phyloP scores from a whole-genome alignment of 2,888 invertebrate genomes.

The Seira musarum region DNA sequence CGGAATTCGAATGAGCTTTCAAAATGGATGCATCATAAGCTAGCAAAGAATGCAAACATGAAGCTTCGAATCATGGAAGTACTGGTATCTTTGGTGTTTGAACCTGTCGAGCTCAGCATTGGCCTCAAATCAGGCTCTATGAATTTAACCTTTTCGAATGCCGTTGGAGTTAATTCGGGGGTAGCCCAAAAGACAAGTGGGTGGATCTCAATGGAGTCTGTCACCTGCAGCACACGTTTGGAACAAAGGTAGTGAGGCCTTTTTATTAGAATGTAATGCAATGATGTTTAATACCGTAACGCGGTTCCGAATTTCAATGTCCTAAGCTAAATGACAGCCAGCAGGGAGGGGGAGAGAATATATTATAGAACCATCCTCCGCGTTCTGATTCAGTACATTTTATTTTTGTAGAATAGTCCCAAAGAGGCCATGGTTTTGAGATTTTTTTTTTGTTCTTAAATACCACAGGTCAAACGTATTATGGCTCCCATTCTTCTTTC shows the following conservation, averaged over 20 bases:
- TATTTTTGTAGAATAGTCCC: too few relatives aligned
- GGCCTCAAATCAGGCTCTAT: conserved; percentile 32
- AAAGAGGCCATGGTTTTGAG: background rate
- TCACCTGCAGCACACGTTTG: conserved; percentile 48
- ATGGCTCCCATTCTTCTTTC: conserved; percentile 42
- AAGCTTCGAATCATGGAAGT: conserved; percentile 30
- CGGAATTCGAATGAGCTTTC: background rate
- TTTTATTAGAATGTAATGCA: too few relatives aligned
- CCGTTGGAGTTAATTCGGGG: background rate
- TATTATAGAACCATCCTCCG: too few relatives aligned
- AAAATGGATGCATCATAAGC: conserved; percentile 29
- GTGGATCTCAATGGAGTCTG: conserved; percentile 31
- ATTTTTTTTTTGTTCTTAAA: background rate
- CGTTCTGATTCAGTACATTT: too few relatives aligned
- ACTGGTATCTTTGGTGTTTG: conserved; percentile 41
- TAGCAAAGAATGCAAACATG: conserved; percentile 2
- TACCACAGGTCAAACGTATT: conserved; percentile 39
- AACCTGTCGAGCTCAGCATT: conserved; percentile 43
- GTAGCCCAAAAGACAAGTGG: conserved; percentile 18
- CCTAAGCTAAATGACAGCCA: too few relatives aligned
- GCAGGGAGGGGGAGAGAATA: too few relatives aligned
- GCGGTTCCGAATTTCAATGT: too few relatives aligned
- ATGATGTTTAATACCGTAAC: too few relatives aligned
- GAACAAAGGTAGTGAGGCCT: conserved; percentile 36
- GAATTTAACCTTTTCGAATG: conserved; percentile 25